Percentiles rank a stretch among this genome's conserved stretches.
phyloP scores from a whole-genome alignment of 1,140 invertebrate genomes.

The Charaxes varanes region DNA sequence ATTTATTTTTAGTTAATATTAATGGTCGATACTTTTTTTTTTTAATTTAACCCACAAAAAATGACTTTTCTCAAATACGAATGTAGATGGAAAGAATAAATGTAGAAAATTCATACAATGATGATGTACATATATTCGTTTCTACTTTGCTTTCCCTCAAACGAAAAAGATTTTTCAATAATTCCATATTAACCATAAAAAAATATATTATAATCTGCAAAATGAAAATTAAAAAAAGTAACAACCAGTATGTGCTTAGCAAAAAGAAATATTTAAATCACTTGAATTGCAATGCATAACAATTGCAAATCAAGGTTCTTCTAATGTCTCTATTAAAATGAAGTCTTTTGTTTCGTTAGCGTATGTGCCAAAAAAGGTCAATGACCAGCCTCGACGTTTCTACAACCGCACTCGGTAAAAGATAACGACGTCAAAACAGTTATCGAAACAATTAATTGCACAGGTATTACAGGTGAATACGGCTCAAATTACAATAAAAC shows the following conservation, averaged over 20 bases:
- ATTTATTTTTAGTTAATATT: too few relatives aligned
- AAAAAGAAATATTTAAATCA: constrained; percentile 16
- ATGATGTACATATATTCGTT: too few relatives aligned
- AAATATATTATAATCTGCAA: too few relatives aligned
- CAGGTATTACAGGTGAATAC: constrained; percentile 38
- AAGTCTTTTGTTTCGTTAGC: constrained; percentile 66
- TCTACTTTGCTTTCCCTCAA: too few relatives aligned
- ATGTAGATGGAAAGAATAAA: too few relatives aligned
- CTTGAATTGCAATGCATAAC: constrained; percentile 25
- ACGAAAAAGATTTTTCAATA: too few relatives aligned
- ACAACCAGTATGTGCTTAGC: neutral
- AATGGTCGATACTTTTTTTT: too few relatives aligned
- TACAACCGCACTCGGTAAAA: constrained; percentile 43
- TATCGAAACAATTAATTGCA: constrained; percentile 27
- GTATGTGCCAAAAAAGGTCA: constrained; percentile 70
- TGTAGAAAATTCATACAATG: too few relatives aligned
- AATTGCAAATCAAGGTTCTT: constrained; percentile 52
- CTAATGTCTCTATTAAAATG: constrained; percentile 58
- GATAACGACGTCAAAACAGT: constrained; percentile 39
- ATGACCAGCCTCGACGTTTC: constrained; percentile 71
- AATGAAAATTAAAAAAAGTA: neutral
- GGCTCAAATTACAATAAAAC: constrained; percentile 39
- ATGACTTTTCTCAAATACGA: too few relatives aligned
- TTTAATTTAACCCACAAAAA: too few relatives aligned
- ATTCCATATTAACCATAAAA: too few relatives aligned